phyloP scores from a whole-genome alignment of 2,797 vertebrate species.

The Emydoidea blandingii region DNA sequence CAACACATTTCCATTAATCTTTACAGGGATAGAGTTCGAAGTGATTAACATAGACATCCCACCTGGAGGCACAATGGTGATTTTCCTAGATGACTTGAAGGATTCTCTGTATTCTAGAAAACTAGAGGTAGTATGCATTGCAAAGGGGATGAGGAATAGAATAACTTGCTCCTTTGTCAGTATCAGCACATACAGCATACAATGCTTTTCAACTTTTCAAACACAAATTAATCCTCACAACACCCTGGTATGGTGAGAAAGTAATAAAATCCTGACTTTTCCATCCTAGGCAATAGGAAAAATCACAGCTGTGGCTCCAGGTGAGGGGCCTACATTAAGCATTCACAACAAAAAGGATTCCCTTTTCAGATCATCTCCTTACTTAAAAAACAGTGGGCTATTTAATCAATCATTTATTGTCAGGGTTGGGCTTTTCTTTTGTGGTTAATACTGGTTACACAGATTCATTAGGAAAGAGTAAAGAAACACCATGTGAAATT shows the following conservation, averaged over 20 bases:
- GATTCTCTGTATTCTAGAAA: neutral
- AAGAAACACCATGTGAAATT: neutral
- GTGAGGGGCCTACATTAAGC: neutral
- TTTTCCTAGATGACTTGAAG: neutral
- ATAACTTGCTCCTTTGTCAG: neutral
- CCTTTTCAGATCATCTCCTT: neutral
- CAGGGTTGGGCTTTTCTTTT: neutral
- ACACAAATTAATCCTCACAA: neutral
- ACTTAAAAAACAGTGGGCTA: neutral
- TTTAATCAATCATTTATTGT: neutral
- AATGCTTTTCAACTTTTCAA: neutral
- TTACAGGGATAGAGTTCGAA: neutral
- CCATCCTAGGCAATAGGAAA: neutral
- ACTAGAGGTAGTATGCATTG: neutral
- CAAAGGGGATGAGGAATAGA: neutral
- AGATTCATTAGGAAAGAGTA: neutral
- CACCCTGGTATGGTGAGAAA: neutral
- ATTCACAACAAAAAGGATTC: neutral
- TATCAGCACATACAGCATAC: neutral
- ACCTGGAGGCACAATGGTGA: neutral
- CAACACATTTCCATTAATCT: neutral
- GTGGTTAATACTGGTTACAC: neutral
- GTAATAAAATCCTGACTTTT: neutral
- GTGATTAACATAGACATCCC: neutral
- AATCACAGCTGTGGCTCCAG: neutral